Percentiles rank a stretch among this genome's conserved stretches.
Evolutionary conservation across 2,113 vertebrate species (phyloP).

Genomic region (Leucopsar rothschildi): DNA sequence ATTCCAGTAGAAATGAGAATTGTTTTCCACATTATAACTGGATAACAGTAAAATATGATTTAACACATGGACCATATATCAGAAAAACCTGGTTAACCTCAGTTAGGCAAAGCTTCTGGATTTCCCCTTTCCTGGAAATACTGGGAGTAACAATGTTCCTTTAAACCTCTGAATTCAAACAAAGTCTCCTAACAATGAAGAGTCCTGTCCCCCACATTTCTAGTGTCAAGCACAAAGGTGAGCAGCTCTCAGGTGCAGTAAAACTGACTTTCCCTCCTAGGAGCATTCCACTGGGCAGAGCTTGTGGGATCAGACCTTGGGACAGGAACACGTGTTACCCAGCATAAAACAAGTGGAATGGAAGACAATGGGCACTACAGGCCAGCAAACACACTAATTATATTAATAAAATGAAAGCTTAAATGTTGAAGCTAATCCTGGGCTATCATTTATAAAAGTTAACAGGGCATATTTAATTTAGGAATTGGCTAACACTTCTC

Average conservation of each 20-base stretch:
- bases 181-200: neutral
- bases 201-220: neutral
- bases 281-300: neutral
- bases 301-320: neutral
- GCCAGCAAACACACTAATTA: conserved; percentile 59
- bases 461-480: conserved; percentile 97
- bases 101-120: neutral
- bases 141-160: neutral
- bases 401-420: conserved; percentile 71
- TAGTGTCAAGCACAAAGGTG: neutral
- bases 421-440: conserved; percentile 75
- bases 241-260: neutral
- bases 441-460: conserved; percentile 89
- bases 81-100: neutral
- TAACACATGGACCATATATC: neutral
- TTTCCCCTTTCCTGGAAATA: neutral
- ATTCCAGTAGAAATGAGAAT: neutral
- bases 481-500: conserved; percentile 91
- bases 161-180: neutral
- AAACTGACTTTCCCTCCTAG: neutral
- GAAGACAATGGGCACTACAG: conserved; percentile 1
- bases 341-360: neutral
- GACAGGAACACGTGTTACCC: neutral
- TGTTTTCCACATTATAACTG: neutral
- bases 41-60: neutral